Evolutionary conservation across 2,797 vertebrate species (phyloP), one percentile per base, ranked within the genome.

Genomic region (Sebastes vulpes): DNA sequence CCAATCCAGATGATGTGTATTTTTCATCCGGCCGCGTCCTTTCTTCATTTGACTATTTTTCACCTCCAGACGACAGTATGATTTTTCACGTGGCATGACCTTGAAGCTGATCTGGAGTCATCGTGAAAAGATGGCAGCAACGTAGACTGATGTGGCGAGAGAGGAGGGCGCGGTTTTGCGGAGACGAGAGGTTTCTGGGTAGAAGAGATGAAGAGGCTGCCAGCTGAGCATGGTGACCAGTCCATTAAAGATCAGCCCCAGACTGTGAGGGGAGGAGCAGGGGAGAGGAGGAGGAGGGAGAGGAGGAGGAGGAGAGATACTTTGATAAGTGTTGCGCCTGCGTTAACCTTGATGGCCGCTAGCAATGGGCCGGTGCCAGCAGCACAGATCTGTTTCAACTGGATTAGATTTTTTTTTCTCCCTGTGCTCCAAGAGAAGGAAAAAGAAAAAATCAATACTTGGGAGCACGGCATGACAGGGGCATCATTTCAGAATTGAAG

Each of bases 401-500:
- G 97, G 96, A 96, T 97, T 96, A 91, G 91, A 95, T 96, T 97
- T 93, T 96, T 94, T 89, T 95, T 92, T 83, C 93, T 14, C 79
- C 42, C 77, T 67, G 50, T 70, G 65, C 89, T 84, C 68, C 46
- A 48, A 75, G 79, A 82, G 87, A 72, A 83, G 70, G 6, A 11
- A 35, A 31, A 64, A 74, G 2, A 29, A 98, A 96, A 97, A 98
- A 99, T 99, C 97, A 98, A 98, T 99, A 98, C 93, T 95, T 68
- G 94, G 96, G 95, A 96, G 89, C 72, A 85, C 90, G 91, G 93
- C 96, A 83, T 96, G 95, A 96, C 96, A 95, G 95, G 90, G 86
- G 96, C 97, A 98, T 99, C 96, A 96, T 97, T 99, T 96, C 96
- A 98, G 97, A 98, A 98, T 97, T 97, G 98, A 98, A 97, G 96